Evolutionary conservation across 2,888 invertebrate genomes (phyloP), one percentile per base, ranked within the genome.

Genomic region (Temnothorax rugatulus): DNA sequence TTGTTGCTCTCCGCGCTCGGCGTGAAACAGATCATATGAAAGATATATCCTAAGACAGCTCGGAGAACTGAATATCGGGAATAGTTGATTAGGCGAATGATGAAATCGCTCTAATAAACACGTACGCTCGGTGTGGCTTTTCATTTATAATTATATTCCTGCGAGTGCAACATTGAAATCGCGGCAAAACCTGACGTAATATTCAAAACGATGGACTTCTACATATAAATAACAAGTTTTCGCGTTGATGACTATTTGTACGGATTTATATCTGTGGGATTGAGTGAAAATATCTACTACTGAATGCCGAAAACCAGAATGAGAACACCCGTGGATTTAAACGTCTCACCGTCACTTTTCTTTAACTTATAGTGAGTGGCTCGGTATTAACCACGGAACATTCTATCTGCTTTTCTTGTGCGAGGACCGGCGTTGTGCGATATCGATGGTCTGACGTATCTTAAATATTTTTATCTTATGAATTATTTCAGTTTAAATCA

Each of bases 401-500:
- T 54, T 29, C 11, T 25, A 63, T 47, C 75, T 15, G 64, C 29
- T 3, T 63, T 64, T 59, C 34, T 44, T 15, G 38, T 61, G 4
- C 25, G 9, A 25, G 7, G n/a, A 47, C 3, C 7, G 34, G 0
- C 8, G 15, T 21, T 34, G 25, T 29, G 25, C 29, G 21, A 41
- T 21, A 69, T 34, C 25, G 13, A 11, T 13, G 4, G 25, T 34
- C 15, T 29, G 13, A n/a, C 11, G 7, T n/a, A 9, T 54, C 5
- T 79, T n/a, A 29, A 21, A 38, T 52, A 25, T 63, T 18, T 29
- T 25, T 44, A 25, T 25, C n/a, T 54, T 71, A 41, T 50, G 9
- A 44, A 34, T 59, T 83, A 64, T 89, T 91, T 50, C 89, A 94
- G 94, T 84, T 92, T 94, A 57, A 94, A 93, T 84, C 94, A 94